Percentiles rank a stretch among this genome's conserved stretches.
phyloP scores from a whole-genome alignment of 2,888 invertebrate genomes.

The Plusia festucae region DNA sequence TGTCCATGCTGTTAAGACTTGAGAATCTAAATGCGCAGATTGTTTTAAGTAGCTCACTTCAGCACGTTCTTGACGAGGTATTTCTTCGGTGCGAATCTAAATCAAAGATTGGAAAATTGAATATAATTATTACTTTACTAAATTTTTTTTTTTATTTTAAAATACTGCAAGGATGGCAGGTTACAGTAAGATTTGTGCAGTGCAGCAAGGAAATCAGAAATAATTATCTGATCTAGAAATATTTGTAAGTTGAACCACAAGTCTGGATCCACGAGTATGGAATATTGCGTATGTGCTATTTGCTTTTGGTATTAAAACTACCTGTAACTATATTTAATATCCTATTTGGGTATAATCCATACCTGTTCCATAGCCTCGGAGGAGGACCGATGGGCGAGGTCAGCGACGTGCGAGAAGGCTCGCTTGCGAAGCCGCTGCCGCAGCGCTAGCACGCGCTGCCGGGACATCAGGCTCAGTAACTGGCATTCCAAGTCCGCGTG shows the following conservation, averaged over 20 bases:
- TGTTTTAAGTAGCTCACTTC: conserved; percentile 78
- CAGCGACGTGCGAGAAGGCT: conserved; percentile 73
- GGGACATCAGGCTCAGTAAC: conserved; percentile 70
- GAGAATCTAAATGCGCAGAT: conserved; percentile 71
- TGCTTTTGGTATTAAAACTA: too few species aligned
- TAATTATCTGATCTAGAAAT: too few species aligned
- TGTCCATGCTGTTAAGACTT: conserved; percentile 72
- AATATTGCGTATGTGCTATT: too few species aligned
- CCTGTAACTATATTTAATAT: too few species aligned
- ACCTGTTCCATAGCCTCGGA: conserved; percentile 80
- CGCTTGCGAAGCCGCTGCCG: conserved; percentile 74
- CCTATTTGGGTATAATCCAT: too few species aligned
- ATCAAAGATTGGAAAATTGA: conserved; percentile 21
- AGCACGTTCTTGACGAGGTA: conserved; percentile 81
- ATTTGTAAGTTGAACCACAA: too few species aligned
- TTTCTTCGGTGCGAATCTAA: conserved; percentile 82
- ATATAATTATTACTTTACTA: too few species aligned
- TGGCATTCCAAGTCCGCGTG: conserved; percentile 59
- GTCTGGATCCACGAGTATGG: too few species aligned
- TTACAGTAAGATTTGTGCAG: too few species aligned
- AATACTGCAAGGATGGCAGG: too few species aligned
- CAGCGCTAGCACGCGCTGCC: conserved; percentile 77
- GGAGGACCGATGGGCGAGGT: conserved; percentile 80
- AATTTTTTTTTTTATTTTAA: too few species aligned
- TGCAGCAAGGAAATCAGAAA: background rate